Conservation (phyloP, 2,888 invertebrate species). For the Cynaeus angustus region DNA sequence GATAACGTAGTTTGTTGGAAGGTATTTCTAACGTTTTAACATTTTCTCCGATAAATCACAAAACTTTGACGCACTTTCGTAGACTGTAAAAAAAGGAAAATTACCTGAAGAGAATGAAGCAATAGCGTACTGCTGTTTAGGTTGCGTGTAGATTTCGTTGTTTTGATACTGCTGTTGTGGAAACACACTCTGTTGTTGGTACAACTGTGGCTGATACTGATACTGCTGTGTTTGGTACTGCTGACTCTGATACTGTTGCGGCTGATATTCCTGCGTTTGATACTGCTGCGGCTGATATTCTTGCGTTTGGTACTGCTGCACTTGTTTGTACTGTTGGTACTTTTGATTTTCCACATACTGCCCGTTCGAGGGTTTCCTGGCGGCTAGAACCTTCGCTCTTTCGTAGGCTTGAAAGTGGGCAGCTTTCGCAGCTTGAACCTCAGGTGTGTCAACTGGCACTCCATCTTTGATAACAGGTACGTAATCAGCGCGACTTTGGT, state of each 20-base stretch:
- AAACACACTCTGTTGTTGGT: background rate
- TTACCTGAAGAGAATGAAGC: constrained; percentile 37
- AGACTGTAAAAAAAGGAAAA: background rate
- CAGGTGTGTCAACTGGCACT: constrained; percentile 54
- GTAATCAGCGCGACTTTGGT: constrained; percentile 22
- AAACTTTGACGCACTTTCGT: too few relatives aligned
- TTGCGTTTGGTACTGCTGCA: constrained; percentile 14
- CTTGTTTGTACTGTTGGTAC: constrained; percentile 14
- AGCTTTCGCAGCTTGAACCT: constrained; percentile 54
- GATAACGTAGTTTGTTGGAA: too few relatives aligned
- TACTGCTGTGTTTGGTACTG: constrained; percentile 18
- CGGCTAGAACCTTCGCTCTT: constrained; percentile 44
- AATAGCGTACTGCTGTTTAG: constrained; percentile 21
- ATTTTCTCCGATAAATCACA: too few relatives aligned
- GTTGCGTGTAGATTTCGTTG: constrained; percentile 13
- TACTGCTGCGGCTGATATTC: constrained; percentile 14
- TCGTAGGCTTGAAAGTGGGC: constrained; percentile 50
- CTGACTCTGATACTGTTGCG: constrained; percentile 16
- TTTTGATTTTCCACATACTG: constrained; percentile 24
- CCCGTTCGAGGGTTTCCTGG: constrained; percentile 30
- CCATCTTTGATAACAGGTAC: constrained; percentile 53
- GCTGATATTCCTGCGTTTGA: constrained; percentile 12
- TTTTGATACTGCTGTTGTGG: too few relatives aligned
- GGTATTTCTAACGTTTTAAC: too few relatives aligned
- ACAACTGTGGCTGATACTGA: background rate